Conservation (phyloP, 1,140 invertebrate genomes). For the Drosophila sturtevanti region DNA sequence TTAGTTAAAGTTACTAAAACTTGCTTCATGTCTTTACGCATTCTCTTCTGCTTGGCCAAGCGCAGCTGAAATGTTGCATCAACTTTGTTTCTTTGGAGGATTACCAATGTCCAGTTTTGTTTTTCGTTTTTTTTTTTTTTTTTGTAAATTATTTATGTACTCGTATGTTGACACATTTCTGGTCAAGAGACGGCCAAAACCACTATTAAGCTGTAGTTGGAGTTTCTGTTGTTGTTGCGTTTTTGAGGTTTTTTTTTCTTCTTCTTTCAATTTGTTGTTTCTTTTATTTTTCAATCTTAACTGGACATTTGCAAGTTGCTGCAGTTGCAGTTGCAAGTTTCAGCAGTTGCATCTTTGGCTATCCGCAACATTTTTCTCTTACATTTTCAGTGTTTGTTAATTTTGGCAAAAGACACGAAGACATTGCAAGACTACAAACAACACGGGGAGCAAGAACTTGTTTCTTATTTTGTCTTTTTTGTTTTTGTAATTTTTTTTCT, state of each 20-base stretch:
- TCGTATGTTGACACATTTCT: conserved; percentile 50
- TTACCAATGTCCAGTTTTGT: background rate
- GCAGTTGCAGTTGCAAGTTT: conserved; percentile 22
- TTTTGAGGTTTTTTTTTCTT: background rate
- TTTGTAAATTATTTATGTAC: conserved; percentile 1
- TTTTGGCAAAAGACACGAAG: conserved; percentile 38
- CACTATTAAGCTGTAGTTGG: conserved; percentile 10
- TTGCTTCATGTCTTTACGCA: background rate
- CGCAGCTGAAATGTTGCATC: background rate
- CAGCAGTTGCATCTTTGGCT: conserved; percentile 54
- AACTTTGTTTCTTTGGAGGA: conserved; percentile 2
- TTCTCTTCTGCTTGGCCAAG: background rate
- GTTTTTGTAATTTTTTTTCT: background rate
- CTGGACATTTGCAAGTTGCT: conserved; percentile 42
- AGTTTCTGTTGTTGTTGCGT: background rate
- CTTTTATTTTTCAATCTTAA: conserved; percentile 12
- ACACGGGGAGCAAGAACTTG: conserved; percentile 58
- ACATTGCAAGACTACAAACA: conserved; percentile 15
- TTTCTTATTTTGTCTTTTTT: conserved; percentile 26
- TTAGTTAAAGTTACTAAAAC: background rate
- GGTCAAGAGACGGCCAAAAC: conserved; percentile 23
- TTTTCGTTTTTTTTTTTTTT: background rate
- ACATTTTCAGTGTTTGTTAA: conserved; percentile 38
- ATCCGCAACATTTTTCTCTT: conserved; percentile 40
- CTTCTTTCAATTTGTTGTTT: too few species aligned